These are phyloP conservation scores for Chymomyza costata DNA, from an alignment of 1,140 invertebrate species.

Conservation along the genomic window DNA sequence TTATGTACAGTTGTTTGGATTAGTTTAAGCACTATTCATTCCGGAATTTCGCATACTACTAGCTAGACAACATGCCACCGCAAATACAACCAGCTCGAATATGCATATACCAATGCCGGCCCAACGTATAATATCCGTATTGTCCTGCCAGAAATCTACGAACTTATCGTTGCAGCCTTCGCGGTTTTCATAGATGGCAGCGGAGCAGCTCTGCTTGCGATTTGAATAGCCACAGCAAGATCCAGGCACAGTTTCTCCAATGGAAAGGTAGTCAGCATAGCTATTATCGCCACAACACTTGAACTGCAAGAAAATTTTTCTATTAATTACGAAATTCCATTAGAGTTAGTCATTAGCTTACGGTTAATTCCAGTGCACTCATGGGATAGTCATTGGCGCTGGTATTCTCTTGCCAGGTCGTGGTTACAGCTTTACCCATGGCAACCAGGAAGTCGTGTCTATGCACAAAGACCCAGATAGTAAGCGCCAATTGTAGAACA, in stretches of 20 bases:
- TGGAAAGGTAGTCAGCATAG: constrained; percentile 68
- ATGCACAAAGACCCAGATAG: constrained; percentile 78
- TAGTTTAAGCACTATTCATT: constrained; percentile 12
- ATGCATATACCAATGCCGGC: constrained; percentile 54
- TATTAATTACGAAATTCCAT: neutral
- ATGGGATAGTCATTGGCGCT: constrained; percentile 25
- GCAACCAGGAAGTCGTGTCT: constrained; percentile 71
- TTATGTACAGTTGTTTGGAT: neutral
- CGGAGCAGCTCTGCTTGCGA: constrained; percentile 44
- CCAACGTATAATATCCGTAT: constrained; percentile 53
- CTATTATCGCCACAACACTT: constrained; percentile 79
- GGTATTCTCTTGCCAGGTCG: constrained; percentile 46
- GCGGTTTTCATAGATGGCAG: constrained; percentile 49
- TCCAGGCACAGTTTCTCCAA: constrained; percentile 29
- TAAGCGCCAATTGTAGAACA: constrained; percentile 80
- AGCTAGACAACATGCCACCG: constrained; percentile 41
- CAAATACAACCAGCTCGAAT: constrained; percentile 54
- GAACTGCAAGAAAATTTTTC: constrained; percentile 76
- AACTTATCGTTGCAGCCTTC: constrained; percentile 46
- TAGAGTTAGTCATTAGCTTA: constrained; percentile 11
- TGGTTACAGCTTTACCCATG: constrained; percentile 71
- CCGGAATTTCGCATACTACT: constrained; percentile 43
- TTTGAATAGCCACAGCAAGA: constrained; percentile 74
- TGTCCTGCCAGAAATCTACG: constrained; percentile 44
- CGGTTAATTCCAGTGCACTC: constrained; percentile 47